Evolutionary conservation across 30 jellyfish, hydroid and myxozoan species (phyloP).

Genomic region (Sanderia malayensis): DNA sequence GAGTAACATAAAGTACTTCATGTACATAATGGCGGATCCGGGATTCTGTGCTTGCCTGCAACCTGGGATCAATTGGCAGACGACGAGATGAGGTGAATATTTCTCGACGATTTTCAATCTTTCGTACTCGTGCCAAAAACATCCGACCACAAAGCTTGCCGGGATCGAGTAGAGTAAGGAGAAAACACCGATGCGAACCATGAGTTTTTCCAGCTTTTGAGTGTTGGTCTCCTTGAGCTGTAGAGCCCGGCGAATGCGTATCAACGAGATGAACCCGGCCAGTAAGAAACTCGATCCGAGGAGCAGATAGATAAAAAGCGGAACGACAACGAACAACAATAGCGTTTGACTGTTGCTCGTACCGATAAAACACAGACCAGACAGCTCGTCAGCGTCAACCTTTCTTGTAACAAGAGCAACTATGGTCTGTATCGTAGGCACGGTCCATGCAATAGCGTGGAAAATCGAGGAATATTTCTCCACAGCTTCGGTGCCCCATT

Average conservation of each 20-base stretch:
- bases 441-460: slow-evolving; percentile 90
- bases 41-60: slow-evolving; percentile 50
- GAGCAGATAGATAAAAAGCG: slow-evolving; percentile 62
- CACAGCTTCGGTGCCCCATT: slow-evolving; percentile 98
- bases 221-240: slow-evolving; percentile 68
- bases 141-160: slow-evolving; percentile 91
- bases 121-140: slow-evolving; percentile 78
- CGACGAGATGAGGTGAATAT: slow-evolving; percentile 18
- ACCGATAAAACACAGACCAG: slow-evolving; percentile 91
- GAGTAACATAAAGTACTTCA: slow-evolving; percentile 84
- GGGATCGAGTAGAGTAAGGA: slow-evolving; percentile 84
- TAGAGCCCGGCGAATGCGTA: slow-evolving; percentile 75
- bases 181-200: slow-evolving; percentile 86
- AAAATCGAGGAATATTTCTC: slow-evolving; percentile 82
- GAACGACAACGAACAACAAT: slow-evolving; percentile 76
- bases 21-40: slow-evolving; percentile 54
- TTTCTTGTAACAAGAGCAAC: slow-evolving; percentile 84
- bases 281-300: slow-evolving; percentile 71
- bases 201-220: slow-evolving; percentile 71
- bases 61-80: slow-evolving; percentile 47
- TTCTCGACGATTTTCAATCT: slow-evolving; percentile 48
- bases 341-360: slow-evolving; percentile 51
- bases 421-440: slow-evolving; percentile 81
- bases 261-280: slow-evolving; percentile 77
- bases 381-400: slow-evolving; percentile 82